phyloP scores from a whole-genome alignment of 2,113 vertebrate species.

The Lanius ludovicianus region DNA sequence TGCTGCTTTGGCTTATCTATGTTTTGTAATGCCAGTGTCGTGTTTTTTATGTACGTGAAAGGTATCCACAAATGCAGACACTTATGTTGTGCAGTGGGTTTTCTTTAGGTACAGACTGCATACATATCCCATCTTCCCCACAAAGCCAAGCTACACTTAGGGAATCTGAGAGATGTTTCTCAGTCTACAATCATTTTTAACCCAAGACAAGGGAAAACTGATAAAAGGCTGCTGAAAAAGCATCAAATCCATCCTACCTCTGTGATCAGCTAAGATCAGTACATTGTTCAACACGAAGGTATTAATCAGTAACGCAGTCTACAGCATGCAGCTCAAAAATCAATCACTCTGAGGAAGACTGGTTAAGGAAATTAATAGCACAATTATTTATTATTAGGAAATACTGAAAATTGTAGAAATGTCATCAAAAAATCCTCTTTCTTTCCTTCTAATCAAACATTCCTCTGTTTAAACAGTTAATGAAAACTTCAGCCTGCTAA shows the following conservation, averaged over 20 bases:
- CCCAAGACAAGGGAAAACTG: conserved; percentile 50
- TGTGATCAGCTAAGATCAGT: background rate
- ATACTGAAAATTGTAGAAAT: background rate
- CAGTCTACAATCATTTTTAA: conserved; percentile 6
- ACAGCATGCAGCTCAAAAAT: background rate
- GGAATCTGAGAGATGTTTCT: background rate
- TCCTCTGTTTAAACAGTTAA: background rate
- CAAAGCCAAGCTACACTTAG: background rate
- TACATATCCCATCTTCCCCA: background rate
- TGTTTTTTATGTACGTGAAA: background rate
- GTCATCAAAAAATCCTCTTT: background rate
- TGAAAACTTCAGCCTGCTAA: background rate
- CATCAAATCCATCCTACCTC: background rate
- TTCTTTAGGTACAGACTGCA: background rate
- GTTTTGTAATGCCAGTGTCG: background rate
- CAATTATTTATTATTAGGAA: background rate
- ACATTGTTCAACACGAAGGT: background rate
- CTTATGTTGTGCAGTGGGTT: background rate
- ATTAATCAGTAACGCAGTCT: background rate
- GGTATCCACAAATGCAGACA: background rate
- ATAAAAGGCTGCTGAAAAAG: conserved; percentile 57
- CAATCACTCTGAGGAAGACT: background rate
- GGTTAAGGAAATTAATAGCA: background rate
- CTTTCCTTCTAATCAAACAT: background rate
- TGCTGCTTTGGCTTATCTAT: background rate